phyloP scores from a whole-genome alignment of 2,113 vertebrate genomes.

The Scolopax mira region DNA sequence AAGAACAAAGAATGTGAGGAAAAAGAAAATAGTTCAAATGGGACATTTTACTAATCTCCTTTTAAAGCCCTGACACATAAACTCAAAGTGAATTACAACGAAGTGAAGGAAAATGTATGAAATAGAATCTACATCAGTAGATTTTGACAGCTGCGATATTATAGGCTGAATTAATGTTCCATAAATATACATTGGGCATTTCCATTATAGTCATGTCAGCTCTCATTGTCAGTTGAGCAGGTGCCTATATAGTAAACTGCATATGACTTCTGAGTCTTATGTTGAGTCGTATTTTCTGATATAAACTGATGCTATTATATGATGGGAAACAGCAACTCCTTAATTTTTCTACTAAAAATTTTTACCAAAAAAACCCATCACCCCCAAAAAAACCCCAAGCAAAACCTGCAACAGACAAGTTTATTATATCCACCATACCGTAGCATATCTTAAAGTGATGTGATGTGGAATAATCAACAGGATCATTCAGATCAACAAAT shows the following conservation, averaged over 20 bases:
- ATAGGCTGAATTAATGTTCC: conserved; percentile 55
- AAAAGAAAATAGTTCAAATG: conserved; percentile 12
- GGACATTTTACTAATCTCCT: not conserved
- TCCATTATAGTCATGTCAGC: conserved; percentile 39
- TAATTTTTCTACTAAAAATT: not conserved
- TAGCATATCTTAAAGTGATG: not conserved
- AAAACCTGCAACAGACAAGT: not conserved
- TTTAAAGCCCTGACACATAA: not conserved
- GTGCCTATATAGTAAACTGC: not conserved
- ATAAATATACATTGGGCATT: conserved; percentile 40
- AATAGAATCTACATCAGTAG: not conserved
- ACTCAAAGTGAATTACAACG: not conserved
- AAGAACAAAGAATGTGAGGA: not conserved
- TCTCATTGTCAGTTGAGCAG: conserved; percentile 21
- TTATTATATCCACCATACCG: not conserved
- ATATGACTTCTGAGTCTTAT: not conserved
- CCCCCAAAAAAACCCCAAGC: rapidly evolving
- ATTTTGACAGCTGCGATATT: conserved; percentile 39
- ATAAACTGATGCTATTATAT: not conserved
- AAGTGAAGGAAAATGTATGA: not conserved
- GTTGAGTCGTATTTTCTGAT: not conserved
- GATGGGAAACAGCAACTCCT: not conserved
- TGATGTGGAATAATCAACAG: not conserved
- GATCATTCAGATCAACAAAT: not conserved
- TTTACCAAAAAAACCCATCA: not conserved